Evolutionary conservation across 2,113 vertebrate genomes (phyloP).

Genomic region (Ursus arctos): DNA sequence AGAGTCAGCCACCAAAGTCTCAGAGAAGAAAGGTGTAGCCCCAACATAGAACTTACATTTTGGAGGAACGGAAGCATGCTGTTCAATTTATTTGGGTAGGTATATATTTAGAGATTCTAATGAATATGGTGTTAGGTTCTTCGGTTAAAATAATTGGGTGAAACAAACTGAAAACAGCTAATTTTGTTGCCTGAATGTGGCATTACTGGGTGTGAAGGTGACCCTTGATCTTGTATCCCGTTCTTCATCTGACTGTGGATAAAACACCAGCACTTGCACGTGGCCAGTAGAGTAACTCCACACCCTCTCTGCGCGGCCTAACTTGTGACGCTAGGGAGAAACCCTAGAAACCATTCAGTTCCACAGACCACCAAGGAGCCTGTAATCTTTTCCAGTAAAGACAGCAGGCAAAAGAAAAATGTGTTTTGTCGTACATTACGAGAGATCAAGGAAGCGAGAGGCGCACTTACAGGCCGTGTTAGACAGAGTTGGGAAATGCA

Average conservation of each 20-base stretch:
- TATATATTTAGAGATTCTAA: background rate
- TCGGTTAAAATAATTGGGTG: background rate
- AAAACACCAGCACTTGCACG: too few relatives aligned
- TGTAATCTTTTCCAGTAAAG: background rate
- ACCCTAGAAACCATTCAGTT: background rate
- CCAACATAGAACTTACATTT: background rate
- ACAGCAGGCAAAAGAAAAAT: background rate
- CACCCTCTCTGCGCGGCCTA: background rate
- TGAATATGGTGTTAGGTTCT: background rate
- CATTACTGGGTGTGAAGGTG: background rate
- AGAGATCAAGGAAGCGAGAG: background rate
- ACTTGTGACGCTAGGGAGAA: background rate
- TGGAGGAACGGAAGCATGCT: background rate
- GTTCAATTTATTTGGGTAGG: background rate
- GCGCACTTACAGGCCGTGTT: background rate
- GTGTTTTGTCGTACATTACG: background rate
- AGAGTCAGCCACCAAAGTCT: background rate
- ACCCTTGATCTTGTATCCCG: background rate
- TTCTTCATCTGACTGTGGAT: background rate
- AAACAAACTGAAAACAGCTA: background rate
- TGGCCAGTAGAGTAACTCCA: background rate
- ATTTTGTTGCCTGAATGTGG: conserved; percentile 38
- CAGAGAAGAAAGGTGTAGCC: background rate
- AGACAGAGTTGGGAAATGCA: background rate
- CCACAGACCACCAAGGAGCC: background rate